Conservation (phyloP, 92 coral and sea anemone species). For the Bergia sp. region DNA sequence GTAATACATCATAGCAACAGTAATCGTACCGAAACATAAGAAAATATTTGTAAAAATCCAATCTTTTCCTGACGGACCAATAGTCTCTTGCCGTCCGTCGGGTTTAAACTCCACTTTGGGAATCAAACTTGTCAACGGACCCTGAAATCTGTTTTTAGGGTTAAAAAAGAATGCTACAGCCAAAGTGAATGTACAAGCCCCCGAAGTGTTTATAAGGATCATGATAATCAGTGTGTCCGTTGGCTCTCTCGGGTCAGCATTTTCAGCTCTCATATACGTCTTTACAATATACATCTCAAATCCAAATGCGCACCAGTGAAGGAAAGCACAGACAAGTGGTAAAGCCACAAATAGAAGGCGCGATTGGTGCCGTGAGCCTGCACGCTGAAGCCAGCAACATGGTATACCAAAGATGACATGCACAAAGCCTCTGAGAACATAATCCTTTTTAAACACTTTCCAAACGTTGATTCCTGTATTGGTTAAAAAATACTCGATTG, state of each 20-base stretch:
- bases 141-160: constrained; percentile 47
- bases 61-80: constrained; percentile 46
- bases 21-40: constrained; percentile 55
- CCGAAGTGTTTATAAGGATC: constrained; percentile 49
- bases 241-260: constrained; percentile 45
- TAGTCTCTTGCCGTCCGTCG: constrained; percentile 53
- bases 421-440: constrained; percentile 21
- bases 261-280: constrained; percentile 40
- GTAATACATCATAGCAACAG: constrained; percentile 35
- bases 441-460: constrained; percentile 25
- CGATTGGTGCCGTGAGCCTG: not conserved
- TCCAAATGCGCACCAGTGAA: constrained; percentile 59
- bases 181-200: constrained; percentile 59
- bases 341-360: constrained; percentile 3
- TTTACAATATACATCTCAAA: constrained; percentile 48
- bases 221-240: constrained; percentile 59
- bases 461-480: constrained; percentile 10
- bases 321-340: constrained; percentile 19
- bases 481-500: not conserved
- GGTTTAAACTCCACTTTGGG: constrained; percentile 66
- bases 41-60: constrained; percentile 59
- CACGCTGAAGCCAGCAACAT: constrained; percentile 35
- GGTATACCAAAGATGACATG: constrained; percentile 25
- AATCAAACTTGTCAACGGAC: constrained; percentile 52
- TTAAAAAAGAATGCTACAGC: constrained; percentile 56